Evolutionary conservation across 1,140 invertebrate species (phyloP), one percentile per base, ranked within the genome.

Genomic region (Phenacoccus solenopsis): DNA sequence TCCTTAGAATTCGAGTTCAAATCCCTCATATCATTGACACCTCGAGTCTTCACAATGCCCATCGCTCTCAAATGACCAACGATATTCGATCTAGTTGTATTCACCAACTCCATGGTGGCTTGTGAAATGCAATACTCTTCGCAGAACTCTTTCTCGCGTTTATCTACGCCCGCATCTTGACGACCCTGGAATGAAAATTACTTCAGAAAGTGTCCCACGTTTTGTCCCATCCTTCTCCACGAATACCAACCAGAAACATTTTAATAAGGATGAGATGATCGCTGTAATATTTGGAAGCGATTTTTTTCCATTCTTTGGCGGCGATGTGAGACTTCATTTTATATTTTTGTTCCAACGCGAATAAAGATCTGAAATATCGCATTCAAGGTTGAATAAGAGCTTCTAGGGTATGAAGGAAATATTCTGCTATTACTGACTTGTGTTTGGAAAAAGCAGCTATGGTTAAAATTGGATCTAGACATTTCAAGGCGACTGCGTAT

Each of bases 381-480:
- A n/a, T n/a, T 4, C 56, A 59, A 59, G 7, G n/a, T 9, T 9
- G 20, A 59, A 16, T 20, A 4, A 59, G 7, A 32, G 13, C 13
- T 32, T 13, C 5, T 7, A 32, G 5, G 30, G 13, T 7, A 7
- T 32, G 30, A 32, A 32, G n/a, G n/a, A n/a, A n/a, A n/a, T n/a
- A n/a, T n/a, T n/a, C n/a, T n/a, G n/a, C n/a, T n/a, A n/a, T n/a
- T 1, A 25, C 59, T 24, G 25, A 64, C 59, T 64, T 64, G 16
- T 64, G 59, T 24, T 64, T 64, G 2, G 59, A 64, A 64, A 64
- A 64, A 20, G 59, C 59, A 12, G 93, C 93, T 64, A 98, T 90
- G 0, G 94, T 98, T 24, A 98, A 79, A 25, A 98, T 84, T 4
- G 96, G 96, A 81, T 98, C 94, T 1, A 98, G 79, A 77, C 96